Conservation (phyloP, 2,888 invertebrate genomes). For the Blomia tropicalis region DNA sequence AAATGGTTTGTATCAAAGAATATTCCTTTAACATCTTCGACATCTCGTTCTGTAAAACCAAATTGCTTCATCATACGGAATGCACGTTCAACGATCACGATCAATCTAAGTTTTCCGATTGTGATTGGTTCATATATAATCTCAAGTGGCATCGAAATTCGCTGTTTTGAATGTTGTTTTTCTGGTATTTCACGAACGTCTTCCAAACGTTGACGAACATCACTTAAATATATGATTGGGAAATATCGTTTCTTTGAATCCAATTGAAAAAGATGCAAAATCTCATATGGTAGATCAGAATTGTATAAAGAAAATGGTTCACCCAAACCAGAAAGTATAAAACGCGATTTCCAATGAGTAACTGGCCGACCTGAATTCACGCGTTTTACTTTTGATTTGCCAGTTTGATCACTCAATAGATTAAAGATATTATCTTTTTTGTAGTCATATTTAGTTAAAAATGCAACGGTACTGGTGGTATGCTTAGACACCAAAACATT, state of each 20-base stretch:
- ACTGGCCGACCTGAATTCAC: slow-evolving; percentile 42
- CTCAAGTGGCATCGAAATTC: slow-evolving; percentile 44
- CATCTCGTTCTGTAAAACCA: slow-evolving; percentile 79
- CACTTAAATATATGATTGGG: slow-evolving; percentile 67
- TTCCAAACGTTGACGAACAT: slow-evolving; percentile 57
- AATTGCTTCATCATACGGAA: slow-evolving; percentile 50
- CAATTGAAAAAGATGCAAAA: slow-evolving; percentile 47
- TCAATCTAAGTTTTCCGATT: slow-evolving; percentile 49
- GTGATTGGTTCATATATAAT: slow-evolving; percentile 57
- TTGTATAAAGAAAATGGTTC: slow-evolving; percentile 51
- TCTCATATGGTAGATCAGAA: slow-evolving; percentile 51
- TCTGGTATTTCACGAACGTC: slow-evolving; percentile 45
- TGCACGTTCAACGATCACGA: slow-evolving; percentile 45
- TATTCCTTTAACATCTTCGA: slow-evolving; percentile 89
- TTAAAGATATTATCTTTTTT: slow-evolving; percentile 50
- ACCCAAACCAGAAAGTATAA: slow-evolving; percentile 59
- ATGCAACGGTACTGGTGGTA: slow-evolving; percentile 46
- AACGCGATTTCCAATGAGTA: slow-evolving; percentile 55
- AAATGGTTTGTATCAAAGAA: slow-evolving; percentile 90
- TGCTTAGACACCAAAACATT: slow-evolving; percentile 41
- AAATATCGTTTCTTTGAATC: slow-evolving; percentile 50
- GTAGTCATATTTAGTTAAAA: slow-evolving; percentile 54
- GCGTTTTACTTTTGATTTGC: background rate
- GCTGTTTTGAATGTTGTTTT: slow-evolving; percentile 31
- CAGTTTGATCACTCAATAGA: slow-evolving; percentile 33